Percentiles rank a stretch among this genome's conserved stretches.
phyloP scores from a whole-genome alignment of 1,140 invertebrate genomes.

The Ladona fulva region DNA sequence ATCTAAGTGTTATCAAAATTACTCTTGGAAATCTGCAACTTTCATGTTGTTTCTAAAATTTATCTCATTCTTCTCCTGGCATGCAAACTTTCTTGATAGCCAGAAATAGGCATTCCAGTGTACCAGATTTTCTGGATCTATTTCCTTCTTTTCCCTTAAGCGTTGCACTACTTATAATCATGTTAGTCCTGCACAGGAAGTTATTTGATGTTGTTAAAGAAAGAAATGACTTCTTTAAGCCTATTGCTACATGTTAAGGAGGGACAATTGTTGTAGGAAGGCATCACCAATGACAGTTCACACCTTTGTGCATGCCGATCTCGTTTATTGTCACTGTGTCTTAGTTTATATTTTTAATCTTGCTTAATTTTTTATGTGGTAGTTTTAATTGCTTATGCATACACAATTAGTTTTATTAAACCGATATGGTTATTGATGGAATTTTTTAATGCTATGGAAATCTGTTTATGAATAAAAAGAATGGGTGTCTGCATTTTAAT shows the following conservation, averaged over 20 bases:
- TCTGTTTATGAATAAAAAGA: neutral
- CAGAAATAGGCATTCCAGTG: too few species aligned
- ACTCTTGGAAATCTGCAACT: too few species aligned
- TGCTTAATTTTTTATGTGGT: conserved; percentile 10
- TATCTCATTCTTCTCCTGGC: too few species aligned
- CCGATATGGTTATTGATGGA: neutral
- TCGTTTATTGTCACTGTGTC: neutral
- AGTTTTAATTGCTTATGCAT: conserved; percentile 9
- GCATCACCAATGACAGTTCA: conserved; percentile 9
- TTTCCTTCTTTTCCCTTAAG: neutral
- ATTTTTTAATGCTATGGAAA: neutral
- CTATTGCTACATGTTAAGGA: neutral
- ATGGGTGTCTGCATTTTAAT: neutral
- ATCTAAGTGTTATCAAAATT: too few species aligned
- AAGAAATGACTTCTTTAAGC: neutral
- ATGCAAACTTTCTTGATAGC: too few species aligned
- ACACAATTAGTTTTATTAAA: neutral
- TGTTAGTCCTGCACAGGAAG: neutral
- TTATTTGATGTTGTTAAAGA: neutral
- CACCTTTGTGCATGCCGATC: conserved; percentile 2
- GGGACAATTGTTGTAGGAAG: neutral
- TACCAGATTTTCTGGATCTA: neutral
- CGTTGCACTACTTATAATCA: neutral
- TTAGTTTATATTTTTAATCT: conserved; percentile 11
- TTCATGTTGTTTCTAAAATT: too few species aligned